Percentiles rank a stretch among this genome's conserved stretches.
These are phyloP conservation scores for Zonitis immaculata DNA, from an alignment of 2,888 invertebrate genomes.

Conservation along the genomic window DNA sequence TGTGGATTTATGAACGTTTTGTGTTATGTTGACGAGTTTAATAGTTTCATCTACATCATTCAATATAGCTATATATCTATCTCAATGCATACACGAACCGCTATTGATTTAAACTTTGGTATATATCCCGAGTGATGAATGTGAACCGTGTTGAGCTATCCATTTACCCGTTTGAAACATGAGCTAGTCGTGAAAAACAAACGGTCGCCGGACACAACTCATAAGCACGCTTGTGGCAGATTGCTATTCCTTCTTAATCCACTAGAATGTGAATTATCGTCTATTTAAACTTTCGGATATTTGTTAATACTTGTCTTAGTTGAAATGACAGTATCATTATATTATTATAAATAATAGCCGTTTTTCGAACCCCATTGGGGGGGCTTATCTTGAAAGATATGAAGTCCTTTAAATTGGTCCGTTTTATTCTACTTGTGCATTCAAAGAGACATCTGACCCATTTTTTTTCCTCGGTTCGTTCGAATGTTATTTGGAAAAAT, in stretches of 20 bases:
- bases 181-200: slow-evolving; percentile 42
- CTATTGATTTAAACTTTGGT: slow-evolving; percentile 47
- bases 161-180: slow-evolving; percentile 42
- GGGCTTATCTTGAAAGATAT: no score
- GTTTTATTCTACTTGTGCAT: no score
- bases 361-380: no score
- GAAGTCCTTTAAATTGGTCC: no score
- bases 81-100: slow-evolving; percentile 38
- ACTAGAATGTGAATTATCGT: slow-evolving; percentile 41
- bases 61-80: slow-evolving; percentile 41
- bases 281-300: slow-evolving; percentile 42
- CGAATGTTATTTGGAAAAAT: no score
- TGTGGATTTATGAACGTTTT: slow-evolving; percentile 37
- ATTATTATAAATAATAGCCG: no score
- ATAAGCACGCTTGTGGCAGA: slow-evolving; percentile 43
- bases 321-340: not conserved
- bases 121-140: slow-evolving; percentile 46
- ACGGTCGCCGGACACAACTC: slow-evolving; percentile 43
- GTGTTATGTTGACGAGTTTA: slow-evolving; percentile 39
- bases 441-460: no score
- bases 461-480: no score
- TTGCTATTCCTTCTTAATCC: slow-evolving; percentile 39
- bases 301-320: not conserved
- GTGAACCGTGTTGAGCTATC: slow-evolving; percentile 41
- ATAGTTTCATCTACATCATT: slow-evolving; percentile 44